phyloP scores from a whole-genome alignment of 2,888 invertebrate species.

The Argyresthia goedartella region DNA sequence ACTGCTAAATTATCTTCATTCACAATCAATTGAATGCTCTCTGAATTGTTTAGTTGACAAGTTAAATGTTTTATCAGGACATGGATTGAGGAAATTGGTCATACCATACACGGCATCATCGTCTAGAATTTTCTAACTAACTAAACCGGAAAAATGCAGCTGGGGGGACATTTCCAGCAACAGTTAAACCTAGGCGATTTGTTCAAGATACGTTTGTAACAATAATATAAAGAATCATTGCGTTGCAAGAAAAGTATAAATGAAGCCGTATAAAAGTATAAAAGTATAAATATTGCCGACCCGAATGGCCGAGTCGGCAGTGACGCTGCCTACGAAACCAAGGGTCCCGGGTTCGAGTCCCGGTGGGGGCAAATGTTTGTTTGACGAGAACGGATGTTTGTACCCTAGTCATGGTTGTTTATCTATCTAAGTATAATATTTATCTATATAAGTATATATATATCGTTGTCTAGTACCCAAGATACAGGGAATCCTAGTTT shows the following conservation, averaged over 20 bases:
- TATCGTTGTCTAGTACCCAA: no score
- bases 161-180: background rate
- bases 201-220: background rate
- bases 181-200: background rate
- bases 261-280: no score
- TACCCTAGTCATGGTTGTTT: no score
- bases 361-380: no score
- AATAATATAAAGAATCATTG: background rate
- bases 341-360: no score
- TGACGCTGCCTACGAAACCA: no score
- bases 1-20: conserved; percentile 25
- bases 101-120: background rate
- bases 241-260: background rate
- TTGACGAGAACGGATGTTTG: no score
- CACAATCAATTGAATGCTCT: conserved; percentile 8
- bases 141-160: background rate
- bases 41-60: background rate
- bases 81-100: background rate
- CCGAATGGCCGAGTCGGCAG: no score
- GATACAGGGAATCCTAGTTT: no score
- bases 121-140: background rate
- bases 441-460: no score
- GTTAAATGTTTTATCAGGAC: background rate
- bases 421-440: no score
- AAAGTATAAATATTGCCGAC: no score